Evolutionary conservation across 2,888 invertebrate genomes (phyloP).

Genomic region (Unio pictorum): DNA sequence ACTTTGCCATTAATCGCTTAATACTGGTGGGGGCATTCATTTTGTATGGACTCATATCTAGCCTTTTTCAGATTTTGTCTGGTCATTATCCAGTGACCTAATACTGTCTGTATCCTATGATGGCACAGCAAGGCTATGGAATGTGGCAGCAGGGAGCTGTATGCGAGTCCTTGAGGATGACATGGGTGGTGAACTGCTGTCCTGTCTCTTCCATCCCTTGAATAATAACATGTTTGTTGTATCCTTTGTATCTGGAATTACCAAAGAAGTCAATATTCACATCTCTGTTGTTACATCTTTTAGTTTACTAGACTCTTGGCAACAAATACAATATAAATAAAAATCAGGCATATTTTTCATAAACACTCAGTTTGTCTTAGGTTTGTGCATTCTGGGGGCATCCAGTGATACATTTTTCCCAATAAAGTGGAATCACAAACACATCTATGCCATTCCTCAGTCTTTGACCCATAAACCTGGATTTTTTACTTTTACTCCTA

Average conservation of each 20-base stretch:
- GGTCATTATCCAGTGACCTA: slow-evolving; percentile 89
- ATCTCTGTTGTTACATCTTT: neutral
- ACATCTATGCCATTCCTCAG: no score
- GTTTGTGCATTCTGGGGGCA: no score
- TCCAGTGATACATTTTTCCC: no score
- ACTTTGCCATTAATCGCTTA: no score
- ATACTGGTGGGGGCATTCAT: no score
- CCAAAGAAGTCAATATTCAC: neutral
- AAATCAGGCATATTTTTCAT: no score
- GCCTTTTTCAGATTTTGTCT: slow-evolving; percentile 80
- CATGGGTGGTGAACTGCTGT: slow-evolving; percentile 64
- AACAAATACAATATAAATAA: neutral
- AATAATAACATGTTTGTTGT: slow-evolving; percentile 90
- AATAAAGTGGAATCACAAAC: no score
- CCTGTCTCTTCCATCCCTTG: slow-evolving; percentile 84
- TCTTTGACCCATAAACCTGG: no score
- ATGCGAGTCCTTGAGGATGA: slow-evolving; percentile 65
- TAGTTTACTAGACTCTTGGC: neutral
- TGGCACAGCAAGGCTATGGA: slow-evolving; percentile 84
- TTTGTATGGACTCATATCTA: neutral
- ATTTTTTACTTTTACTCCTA: no score
- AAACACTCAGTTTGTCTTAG: no score
- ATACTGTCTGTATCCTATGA: slow-evolving; percentile 85
- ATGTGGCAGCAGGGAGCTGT: slow-evolving; percentile 71
- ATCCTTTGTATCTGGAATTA: slow-evolving; percentile 74